Conservation (phyloP, 2,113 vertebrate species). For the Saccopteryx leptura region DNA sequence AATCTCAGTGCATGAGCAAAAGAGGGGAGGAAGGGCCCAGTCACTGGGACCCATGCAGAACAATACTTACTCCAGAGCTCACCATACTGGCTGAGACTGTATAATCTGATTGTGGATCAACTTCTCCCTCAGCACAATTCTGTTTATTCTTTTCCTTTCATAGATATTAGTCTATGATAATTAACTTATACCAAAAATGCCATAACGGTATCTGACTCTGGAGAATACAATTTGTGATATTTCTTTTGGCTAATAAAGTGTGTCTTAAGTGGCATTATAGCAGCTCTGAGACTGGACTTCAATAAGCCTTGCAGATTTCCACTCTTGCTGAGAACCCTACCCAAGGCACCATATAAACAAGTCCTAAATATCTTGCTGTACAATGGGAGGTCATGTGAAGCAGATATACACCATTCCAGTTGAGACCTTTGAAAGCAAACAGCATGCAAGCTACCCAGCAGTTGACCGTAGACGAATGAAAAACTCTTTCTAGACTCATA, state of each 20-base stretch:
- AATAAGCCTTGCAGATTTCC: background rate
- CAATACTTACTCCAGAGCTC: background rate
- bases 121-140: background rate
- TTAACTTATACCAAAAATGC: background rate
- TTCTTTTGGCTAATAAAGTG: background rate
- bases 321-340: background rate
- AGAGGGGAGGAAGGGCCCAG: background rate
- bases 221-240: background rate
- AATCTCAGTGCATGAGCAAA: background rate
- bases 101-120: background rate
- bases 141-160: background rate
- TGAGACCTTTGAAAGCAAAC: background rate
- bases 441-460: accelerated
- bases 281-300: background rate
- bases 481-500: background rate
- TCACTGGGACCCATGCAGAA: background rate
- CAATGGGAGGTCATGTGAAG: background rate
- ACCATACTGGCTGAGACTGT: background rate
- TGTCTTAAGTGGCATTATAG: background rate
- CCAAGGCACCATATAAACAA: background rate
- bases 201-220: background rate
- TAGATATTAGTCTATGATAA: background rate
- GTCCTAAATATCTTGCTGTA: background rate
- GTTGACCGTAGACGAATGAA: background rate
- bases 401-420: background rate